These are phyloP conservation scores for Mormyrus hasselquistii DNA, from an alignment of 2,797 vertebrate genomes.

Conservation along the genomic window DNA sequence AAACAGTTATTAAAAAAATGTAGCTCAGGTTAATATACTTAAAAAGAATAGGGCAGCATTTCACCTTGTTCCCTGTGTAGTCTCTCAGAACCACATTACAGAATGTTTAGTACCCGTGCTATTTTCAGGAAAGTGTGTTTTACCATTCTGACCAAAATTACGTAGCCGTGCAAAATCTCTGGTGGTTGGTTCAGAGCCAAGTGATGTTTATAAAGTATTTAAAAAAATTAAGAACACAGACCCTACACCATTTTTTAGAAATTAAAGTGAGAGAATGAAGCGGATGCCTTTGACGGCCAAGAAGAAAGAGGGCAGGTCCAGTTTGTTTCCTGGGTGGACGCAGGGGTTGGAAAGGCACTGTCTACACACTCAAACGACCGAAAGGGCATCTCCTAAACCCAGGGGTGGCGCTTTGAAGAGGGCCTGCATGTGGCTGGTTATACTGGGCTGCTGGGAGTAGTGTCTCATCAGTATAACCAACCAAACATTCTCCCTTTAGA, in stretches of 20 bases:
- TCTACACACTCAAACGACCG: background rate
- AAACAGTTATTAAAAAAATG: background rate
- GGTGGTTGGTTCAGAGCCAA: background rate
- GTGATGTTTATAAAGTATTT: background rate
- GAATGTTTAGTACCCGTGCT: slow-evolving; percentile 2
- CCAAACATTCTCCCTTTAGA: background rate
- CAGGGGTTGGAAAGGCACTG: background rate
- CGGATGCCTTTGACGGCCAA: background rate
- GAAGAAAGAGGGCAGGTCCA: background rate
- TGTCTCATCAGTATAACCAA: background rate
- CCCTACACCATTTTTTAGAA: background rate
- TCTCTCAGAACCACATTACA: background rate
- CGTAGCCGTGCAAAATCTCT: background rate
- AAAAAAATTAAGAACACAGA: background rate
- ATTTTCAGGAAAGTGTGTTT: background rate
- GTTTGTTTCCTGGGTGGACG: background rate
- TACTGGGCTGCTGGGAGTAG: background rate
- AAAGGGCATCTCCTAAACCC: background rate
- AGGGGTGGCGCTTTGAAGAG: background rate
- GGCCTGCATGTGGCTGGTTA: background rate
- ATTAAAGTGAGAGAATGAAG: background rate
- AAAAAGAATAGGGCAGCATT: background rate
- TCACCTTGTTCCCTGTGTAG: slow-evolving; percentile 9
- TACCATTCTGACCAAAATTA: background rate
- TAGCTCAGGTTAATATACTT: background rate